Conservation (phyloP, 2,888 invertebrate species). For the Idaea straminata region DNA sequence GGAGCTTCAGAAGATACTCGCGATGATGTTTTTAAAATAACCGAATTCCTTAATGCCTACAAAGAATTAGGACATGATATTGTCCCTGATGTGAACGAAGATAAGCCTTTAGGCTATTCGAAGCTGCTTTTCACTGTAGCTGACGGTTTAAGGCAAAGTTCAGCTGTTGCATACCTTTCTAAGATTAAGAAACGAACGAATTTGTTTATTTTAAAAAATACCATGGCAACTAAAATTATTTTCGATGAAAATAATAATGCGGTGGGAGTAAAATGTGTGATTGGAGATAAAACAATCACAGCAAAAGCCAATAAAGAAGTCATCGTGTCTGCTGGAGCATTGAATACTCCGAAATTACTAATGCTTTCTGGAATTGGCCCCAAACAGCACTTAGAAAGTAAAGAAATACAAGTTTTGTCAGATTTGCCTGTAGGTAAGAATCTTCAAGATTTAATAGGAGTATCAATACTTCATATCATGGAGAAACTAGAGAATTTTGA, state of each 20-base stretch:
- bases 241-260: slow-evolving; percentile 69
- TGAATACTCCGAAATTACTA: slow-evolving; percentile 69
- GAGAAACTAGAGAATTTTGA: slow-evolving; percentile 38
- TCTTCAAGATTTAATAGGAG: slow-evolving; percentile 64
- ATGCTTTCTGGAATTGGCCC: slow-evolving; percentile 75
- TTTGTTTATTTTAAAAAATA: slow-evolving; percentile 58
- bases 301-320: slow-evolving; percentile 59
- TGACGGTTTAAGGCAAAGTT: slow-evolving; percentile 63
- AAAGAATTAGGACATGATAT: slow-evolving; percentile 57
- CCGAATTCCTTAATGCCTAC: slow-evolving; percentile 48
- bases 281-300: slow-evolving; percentile 33
- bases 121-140: slow-evolving; percentile 64
- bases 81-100: slow-evolving; percentile 53
- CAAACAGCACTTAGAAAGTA: slow-evolving; percentile 41
- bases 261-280: slow-evolving; percentile 57
- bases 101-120: slow-evolving; percentile 62
- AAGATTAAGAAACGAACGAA: slow-evolving; percentile 44
- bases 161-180: slow-evolving; percentile 68
- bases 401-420: slow-evolving; percentile 46
- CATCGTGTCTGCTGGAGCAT: slow-evolving; percentile 63
- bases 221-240: slow-evolving; percentile 66
- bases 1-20: slow-evolving; percentile 45
- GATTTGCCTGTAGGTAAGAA: slow-evolving; percentile 66
- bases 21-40: background rate
- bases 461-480: slow-evolving; percentile 34